Evolutionary conservation across 1,140 invertebrate species (phyloP), one percentile per base, ranked within the genome.

Genomic region (Drosophila pandora): DNA sequence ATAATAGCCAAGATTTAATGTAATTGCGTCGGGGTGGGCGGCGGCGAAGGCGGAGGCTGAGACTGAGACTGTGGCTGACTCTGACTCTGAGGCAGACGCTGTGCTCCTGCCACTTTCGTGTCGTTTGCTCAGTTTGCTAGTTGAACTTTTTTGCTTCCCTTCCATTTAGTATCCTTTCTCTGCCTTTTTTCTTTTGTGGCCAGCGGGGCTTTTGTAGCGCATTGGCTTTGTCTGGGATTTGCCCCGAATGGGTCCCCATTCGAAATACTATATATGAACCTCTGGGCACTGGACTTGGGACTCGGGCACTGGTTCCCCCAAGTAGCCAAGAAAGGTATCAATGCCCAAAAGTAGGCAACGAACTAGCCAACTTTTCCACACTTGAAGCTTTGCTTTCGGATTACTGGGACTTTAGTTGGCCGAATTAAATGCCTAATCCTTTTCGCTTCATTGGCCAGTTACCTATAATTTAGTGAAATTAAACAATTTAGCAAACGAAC

Each of bases 1-100:
- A 87, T 87, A 87, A 88, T 87, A 88, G 83, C 79, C 65, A 76
- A 87, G 82, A 87, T 88, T 87, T 87, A 87, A 87, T 87, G 82
- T 87, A 82, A 87, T 87, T 87, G 82, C 82, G 62, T 88, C 59
- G 70, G 63, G 61, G 50, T 72, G 59, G 59, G 55, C 4, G 17
- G 41, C 13, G 23, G 53, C 41, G 34, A 54, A 7, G 21, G 56
- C 41, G 34, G 58, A 5, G 43, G 21, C 43, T 8, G 43, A 25
- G 21, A 56, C 41, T 37, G 17, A 17, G 17, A 17, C 17, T 17
- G 1, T 17, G 17, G 17, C 17, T 17, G 17, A 0, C 17, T 17
- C 17, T 17, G 17, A 17, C 17, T 17, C 17, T 17, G 58, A 7
- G 43, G 43, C 43, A 47, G 22, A 47, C 43, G 28, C 43, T 41